phyloP scores from a whole-genome alignment of 1,140 invertebrate species.

The Hylyphantes graminicola region DNA sequence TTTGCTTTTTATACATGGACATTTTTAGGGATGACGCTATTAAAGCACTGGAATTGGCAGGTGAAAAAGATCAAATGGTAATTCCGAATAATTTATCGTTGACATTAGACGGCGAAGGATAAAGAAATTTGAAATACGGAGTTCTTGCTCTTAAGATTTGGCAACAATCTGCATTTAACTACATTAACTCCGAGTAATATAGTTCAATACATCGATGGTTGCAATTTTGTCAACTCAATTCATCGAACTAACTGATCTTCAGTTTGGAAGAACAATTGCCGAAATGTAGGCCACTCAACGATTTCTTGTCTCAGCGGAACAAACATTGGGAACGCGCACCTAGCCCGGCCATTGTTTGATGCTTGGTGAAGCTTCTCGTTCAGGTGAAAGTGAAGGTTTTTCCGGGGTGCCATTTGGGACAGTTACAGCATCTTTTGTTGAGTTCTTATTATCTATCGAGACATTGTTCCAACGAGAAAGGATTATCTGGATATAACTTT shows the following conservation, averaged over 20 bases:
- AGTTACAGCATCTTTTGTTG: slow-evolving; percentile 20
- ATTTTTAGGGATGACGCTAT: too few relatives aligned
- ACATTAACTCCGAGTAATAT: too few relatives aligned
- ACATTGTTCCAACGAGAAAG: slow-evolving; percentile 18
- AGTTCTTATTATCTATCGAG: not conserved
- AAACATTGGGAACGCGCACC: slow-evolving; percentile 21
- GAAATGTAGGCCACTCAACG: slow-evolving; percentile 40
- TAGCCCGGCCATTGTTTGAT: slow-evolving; percentile 18
- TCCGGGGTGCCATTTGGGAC: slow-evolving; percentile 36
- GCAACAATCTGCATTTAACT: slow-evolving; percentile 17
- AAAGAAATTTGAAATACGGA: slow-evolving; percentile 1
- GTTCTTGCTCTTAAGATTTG: slow-evolving; percentile 1
- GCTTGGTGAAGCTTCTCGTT: not conserved
- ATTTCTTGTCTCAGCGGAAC: slow-evolving; percentile 24
- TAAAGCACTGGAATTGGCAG: not conserved
- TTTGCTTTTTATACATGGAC: too few relatives aligned
- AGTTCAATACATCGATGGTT: slow-evolving; percentile 3
- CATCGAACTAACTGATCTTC: not conserved
- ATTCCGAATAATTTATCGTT: slow-evolving; percentile 17
- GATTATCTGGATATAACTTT: slow-evolving; percentile 13
- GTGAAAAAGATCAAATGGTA: not conserved
- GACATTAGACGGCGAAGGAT: slow-evolving; percentile 14
- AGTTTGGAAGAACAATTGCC: slow-evolving; percentile 21
- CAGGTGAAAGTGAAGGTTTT: slow-evolving; percentile 41
- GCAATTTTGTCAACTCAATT: slow-evolving; percentile 1